A percentile compares a stretch with the other conserved stretches of the same genome.
These are phyloP conservation scores for Vireo altiloquus DNA, from an alignment of 2,113 vertebrate species.

Conservation along the genomic window DNA sequence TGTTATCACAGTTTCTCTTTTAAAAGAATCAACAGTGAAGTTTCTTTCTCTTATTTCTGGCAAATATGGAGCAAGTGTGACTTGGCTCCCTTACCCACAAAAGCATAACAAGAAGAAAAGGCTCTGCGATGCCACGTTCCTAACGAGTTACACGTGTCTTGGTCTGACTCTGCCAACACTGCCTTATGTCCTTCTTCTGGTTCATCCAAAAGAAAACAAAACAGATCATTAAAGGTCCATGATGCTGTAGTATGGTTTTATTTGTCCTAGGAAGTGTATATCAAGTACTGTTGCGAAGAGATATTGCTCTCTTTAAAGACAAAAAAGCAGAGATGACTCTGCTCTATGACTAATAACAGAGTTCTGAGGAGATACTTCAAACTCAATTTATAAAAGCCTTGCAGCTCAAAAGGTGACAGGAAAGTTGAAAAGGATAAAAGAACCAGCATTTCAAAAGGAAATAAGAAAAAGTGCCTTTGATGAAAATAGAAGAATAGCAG, in stretches of 20 bases:
- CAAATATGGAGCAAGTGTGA: not conserved
- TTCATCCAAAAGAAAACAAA: not conserved
- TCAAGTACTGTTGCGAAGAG: rapidly evolving
- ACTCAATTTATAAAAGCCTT: constrained; percentile 30
- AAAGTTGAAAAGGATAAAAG: constrained; percentile 49
- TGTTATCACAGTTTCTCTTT: not conserved
- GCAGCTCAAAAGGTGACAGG: constrained; percentile 21
- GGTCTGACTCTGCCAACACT: not conserved
- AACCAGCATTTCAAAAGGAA: constrained; percentile 3
- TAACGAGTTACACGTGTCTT: not conserved
- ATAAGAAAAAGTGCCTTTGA: not conserved
- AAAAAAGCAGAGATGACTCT: not conserved
- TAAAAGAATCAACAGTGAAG: not conserved
- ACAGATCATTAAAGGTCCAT: not conserved
- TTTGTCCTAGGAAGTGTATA: not conserved
- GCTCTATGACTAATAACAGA: constrained; percentile 10
- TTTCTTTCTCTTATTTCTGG: not conserved
- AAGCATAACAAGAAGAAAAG: not conserved
- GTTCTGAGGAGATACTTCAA: constrained; percentile 29
- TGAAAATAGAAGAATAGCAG: not conserved
- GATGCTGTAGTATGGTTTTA: not conserved
- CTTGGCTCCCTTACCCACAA: not conserved
- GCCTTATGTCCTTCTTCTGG: not conserved
- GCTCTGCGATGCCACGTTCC: rapidly evolving
- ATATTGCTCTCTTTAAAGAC: not conserved